phyloP scores from a whole-genome alignment of 2,888 invertebrate genomes.

The Schizaphis graminum region DNA sequence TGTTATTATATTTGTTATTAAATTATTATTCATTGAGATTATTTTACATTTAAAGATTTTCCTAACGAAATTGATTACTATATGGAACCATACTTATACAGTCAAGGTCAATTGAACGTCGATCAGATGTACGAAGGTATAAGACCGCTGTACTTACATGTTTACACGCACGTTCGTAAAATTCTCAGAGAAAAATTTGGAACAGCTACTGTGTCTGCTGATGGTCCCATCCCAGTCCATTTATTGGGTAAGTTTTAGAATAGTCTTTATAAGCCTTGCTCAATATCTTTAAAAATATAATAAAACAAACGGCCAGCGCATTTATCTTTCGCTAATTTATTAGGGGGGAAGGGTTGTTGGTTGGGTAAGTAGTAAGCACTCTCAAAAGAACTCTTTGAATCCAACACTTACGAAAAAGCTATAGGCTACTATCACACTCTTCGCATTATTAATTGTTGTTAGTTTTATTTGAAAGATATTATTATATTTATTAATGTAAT shows the following conservation, averaged over 20 bases:
- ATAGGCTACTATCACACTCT: neutral
- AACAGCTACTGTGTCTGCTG: conserved; percentile 76
- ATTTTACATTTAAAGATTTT: conserved; percentile 73
- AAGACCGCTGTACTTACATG: conserved; percentile 83
- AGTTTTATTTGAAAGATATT: neutral
- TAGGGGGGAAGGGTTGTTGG: too few species aligned
- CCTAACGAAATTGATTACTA: conserved; percentile 80
- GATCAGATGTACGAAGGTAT: conserved; percentile 81
- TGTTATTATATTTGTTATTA: neutral
- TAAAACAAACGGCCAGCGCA: neutral
- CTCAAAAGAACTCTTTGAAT: neutral
- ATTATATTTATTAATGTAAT: neutral
- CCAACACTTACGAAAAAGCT: neutral
- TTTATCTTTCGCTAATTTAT: neutral
- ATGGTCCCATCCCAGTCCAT: conserved; percentile 84
- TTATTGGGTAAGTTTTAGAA: conserved; percentile 74
- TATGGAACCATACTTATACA: conserved; percentile 79
- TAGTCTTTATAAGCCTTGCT: neutral
- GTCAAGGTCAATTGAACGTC: conserved; percentile 78
- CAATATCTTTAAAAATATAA: neutral
- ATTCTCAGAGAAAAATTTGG: conserved; percentile 81
- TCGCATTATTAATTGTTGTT: neutral
- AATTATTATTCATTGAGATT: neutral
- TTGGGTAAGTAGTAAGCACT: neutral
- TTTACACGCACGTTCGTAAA: conserved; percentile 86